Conservation (phyloP, 2,888 invertebrate genomes). For the Mesoligia furuncula region DNA sequence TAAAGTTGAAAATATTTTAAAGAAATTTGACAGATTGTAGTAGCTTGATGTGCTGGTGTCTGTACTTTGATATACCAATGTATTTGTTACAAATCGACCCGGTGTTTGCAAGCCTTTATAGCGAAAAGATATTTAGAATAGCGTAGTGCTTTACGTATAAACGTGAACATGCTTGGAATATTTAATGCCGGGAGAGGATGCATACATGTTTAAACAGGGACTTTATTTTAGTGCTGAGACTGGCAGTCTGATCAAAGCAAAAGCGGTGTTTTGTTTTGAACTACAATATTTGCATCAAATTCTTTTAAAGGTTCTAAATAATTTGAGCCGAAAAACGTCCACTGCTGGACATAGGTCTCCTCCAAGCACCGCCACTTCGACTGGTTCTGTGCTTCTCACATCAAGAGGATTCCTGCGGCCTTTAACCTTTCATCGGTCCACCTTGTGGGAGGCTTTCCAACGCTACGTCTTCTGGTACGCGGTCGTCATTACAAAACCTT, state of each 20-base stretch:
- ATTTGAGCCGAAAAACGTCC: background rate
- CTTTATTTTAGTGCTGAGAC: constrained; percentile 32
- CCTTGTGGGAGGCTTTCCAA: background rate
- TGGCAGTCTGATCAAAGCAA: constrained; percentile 12
- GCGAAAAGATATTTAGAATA: constrained; percentile 45
- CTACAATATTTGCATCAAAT: constrained; percentile 13
- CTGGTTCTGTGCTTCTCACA: background rate
- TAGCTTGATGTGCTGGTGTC: no score
- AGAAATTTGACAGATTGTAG: no score
- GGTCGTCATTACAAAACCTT: background rate
- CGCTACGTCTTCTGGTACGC: background rate
- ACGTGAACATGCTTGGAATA: constrained; percentile 48
- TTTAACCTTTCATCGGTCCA: background rate
- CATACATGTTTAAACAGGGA: constrained; percentile 51
- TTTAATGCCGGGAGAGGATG: constrained; percentile 50
- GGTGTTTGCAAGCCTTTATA: constrained; percentile 44
- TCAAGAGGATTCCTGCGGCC: background rate
- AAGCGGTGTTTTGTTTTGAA: constrained; percentile 16
- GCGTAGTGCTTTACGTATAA: constrained; percentile 43
- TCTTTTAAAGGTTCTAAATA: background rate
- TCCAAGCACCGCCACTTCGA: background rate
- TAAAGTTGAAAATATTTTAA: no score
- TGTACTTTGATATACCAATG: constrained; percentile 26
- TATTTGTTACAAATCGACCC: constrained; percentile 48
- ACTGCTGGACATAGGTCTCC: background rate